Evolutionary conservation across 2,113 vertebrate genomes (phyloP).

Genomic region (Leucopsar rothschildi): DNA sequence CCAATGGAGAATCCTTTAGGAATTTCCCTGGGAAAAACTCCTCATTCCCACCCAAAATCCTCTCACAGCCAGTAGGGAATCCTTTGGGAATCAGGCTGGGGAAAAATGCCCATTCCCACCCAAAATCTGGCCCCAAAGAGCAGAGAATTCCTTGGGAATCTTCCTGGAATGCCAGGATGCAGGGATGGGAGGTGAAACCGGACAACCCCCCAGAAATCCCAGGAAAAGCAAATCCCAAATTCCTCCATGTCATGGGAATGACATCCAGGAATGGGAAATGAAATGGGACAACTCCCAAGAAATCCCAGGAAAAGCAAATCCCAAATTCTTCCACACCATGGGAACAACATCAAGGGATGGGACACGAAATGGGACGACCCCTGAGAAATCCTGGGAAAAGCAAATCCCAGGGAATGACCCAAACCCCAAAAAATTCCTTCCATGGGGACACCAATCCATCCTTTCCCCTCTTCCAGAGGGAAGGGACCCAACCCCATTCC

Average conservation of each 20-base stretch:
- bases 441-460: accelerated
- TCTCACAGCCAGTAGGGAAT: background rate
- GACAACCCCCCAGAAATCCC: background rate
- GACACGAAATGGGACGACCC: too few species aligned
- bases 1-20: background rate
- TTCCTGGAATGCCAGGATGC: background rate
- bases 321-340: background rate
- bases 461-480: background rate
- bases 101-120: background rate
- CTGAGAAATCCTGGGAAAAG: background rate
- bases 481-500: accelerated
- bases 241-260: background rate
- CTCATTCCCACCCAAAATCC: background rate
- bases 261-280: background rate
- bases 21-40: too few species aligned
- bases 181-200: background rate
- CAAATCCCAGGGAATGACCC: background rate
- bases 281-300: accelerated
- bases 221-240: background rate
- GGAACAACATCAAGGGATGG: background rate
- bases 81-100: accelerated
- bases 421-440: accelerated
- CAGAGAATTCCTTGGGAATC: background rate
- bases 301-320: background rate
- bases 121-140: background rate